Base-by-base conservation (phyloP, 1,140 invertebrate species). In the Zaprionus nigranus region DNA sequence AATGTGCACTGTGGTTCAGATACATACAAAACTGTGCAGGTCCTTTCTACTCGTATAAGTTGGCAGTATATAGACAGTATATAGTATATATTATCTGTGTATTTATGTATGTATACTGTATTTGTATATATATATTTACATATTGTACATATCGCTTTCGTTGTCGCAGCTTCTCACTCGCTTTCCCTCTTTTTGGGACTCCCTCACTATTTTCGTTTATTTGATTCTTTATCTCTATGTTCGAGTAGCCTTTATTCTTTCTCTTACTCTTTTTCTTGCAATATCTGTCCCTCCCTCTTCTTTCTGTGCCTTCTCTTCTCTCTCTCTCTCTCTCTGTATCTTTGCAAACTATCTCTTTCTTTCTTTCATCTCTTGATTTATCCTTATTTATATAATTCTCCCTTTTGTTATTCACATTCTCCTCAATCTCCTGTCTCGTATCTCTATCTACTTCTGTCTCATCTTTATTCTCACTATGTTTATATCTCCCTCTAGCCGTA, bases 1-100 rank as follows among this genome's bases (percentile, higher is more conserved):
- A 28, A 13, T 46, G 13, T 6, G 38, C 17, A 72, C 69, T 17
- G 53, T 59, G 62, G 54, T 57, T 34, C 30, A 11, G 30, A 11
- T 3, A 11, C 9, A 34, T 9, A 34, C 30, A 34, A 30, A 34
- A 34, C 30, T 11, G 30, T 34, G 30, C 9, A 34, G 30, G 26
- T 28, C 26, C 26, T 30, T 28, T 7, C 24, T 26, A 5, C 24
- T 26, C 24, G 24, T 30, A 7, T 22, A 22, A n/a, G n/a, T n/a
- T n/a, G n/a, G n/a, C n/a, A n/a, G n/a, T n/a, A n/a, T n/a, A n/a
- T n/a, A n/a, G n/a, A n/a, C n/a, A n/a, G n/a, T n/a, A n/a, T n/a
- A n/a, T n/a, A 26, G 24, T 26, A 12, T 11, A 7, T n/a, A 17
- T 46, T 17, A 36, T 36, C 2, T 6, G 9, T 9, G 7, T 40